These are phyloP conservation scores for Rhagologus leucostigma DNA, from an alignment of 2,113 vertebrate genomes.

Conservation along the genomic window DNA sequence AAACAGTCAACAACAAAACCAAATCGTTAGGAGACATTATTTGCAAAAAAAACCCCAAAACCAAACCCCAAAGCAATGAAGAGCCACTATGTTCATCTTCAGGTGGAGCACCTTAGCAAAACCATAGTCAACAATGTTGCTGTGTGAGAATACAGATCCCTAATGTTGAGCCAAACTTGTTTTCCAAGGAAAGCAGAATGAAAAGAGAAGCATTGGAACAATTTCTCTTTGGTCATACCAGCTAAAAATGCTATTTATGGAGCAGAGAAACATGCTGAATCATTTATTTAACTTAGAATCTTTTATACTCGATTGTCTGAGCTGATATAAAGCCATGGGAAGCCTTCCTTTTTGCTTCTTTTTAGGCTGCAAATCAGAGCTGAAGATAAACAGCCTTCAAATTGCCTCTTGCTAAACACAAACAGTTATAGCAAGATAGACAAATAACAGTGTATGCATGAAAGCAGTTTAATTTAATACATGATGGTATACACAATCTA, in stretches of 20 bases:
- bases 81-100: background rate
- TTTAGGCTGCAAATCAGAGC: background rate
- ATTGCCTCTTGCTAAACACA: background rate
- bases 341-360: background rate
- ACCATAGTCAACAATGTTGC: accelerated
- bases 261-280: background rate
- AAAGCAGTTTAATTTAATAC: background rate
- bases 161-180: background rate
- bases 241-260: background rate
- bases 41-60: background rate
- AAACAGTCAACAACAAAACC: background rate
- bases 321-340: background rate
- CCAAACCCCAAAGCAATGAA: background rate
- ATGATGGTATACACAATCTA: background rate
- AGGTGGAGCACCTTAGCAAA: background rate
- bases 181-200: background rate
- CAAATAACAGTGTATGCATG: background rate
- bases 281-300: background rate
- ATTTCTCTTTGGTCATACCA: background rate
- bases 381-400: conserved; percentile 6
- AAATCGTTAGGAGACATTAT: background rate
- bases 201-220: background rate
- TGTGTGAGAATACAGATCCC: background rate
- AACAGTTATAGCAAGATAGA: background rate
- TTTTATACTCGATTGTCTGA: background rate